Conservation (phyloP, 2,888 invertebrate genomes). For the Conus canariensis region DNA sequence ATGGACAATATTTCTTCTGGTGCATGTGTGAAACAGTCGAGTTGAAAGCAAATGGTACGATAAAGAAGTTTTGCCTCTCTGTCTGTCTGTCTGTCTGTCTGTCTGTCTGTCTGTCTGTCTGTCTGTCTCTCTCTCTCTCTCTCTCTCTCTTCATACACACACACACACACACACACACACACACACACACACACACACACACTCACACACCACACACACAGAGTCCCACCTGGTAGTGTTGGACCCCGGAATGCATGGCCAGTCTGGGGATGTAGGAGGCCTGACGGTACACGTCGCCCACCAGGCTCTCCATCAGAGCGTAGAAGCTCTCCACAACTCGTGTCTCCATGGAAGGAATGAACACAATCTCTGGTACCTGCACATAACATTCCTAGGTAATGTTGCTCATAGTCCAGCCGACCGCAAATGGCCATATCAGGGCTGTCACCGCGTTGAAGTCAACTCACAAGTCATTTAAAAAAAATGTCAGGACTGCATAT, state of each 20-base stretch:
- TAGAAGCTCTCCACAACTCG: conserved; percentile 87
- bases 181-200: neutral
- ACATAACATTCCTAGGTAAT: neutral
- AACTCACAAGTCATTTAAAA: too few relatives aligned
- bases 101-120: too few relatives aligned
- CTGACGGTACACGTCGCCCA: conserved; percentile 91
- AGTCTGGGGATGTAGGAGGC: conserved; percentile 88
- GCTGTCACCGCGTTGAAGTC: too few relatives aligned
- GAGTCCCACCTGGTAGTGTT: conserved; percentile 74
- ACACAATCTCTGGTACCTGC: conserved; percentile 90
- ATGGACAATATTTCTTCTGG: too few relatives aligned
- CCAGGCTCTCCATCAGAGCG: conserved; percentile 87
- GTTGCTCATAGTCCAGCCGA: too few relatives aligned
- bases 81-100: too few relatives aligned
- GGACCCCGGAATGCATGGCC: conserved; percentile 79
- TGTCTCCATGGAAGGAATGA: conserved; percentile 90
- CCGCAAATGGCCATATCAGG: too few relatives aligned
- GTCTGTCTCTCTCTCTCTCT: too few relatives aligned
- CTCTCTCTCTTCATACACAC: neutral
- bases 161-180: conserved; percentile 10
- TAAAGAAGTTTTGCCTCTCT: too few relatives aligned
- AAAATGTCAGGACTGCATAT: too few relatives aligned
- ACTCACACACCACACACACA: neutral
- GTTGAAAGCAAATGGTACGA: too few relatives aligned
- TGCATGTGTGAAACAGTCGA: too few relatives aligned